phyloP scores from a whole-genome alignment of 1,140 invertebrate species.

The Coptotermes formosanus region DNA sequence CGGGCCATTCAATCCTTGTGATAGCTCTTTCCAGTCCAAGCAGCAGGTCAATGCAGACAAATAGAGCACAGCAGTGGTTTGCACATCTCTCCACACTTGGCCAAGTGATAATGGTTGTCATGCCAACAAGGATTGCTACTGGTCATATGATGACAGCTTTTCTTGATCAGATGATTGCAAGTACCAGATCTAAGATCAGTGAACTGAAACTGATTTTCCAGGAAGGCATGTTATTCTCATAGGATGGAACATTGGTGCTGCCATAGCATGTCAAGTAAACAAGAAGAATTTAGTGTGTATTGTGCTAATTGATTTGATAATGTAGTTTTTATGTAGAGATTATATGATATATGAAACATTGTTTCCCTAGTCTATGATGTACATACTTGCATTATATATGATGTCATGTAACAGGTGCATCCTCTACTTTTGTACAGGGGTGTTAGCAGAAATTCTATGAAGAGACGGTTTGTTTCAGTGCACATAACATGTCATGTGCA shows the following conservation, averaged over 20 bases:
- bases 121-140: conserved; percentile 44
- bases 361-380: too few species aligned
- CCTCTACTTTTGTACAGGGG: too few species aligned
- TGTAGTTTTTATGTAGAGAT: too few species aligned
- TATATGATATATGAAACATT: too few species aligned
- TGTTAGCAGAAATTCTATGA: too few species aligned
- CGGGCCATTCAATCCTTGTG: conserved; percentile 71
- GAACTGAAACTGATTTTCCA: conserved; percentile 65
- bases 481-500: too few species aligned
- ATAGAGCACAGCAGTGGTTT: conserved; percentile 69
- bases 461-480: too few species aligned
- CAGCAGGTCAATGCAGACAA: conserved; percentile 48
- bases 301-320: too few species aligned
- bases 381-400: too few species aligned
- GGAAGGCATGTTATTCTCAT: conserved; percentile 73
- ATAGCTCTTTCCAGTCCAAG: conserved; percentile 62
- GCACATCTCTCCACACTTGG: conserved; percentile 64
- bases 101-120: conserved; percentile 65
- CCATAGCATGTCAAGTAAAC: conserved; percentile 65
- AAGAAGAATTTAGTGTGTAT: too few species aligned
- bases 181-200: conserved; percentile 66
- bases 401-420: too few species aligned
- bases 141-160: conserved; percentile 56
- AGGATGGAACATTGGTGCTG: conserved; percentile 73
- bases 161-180: conserved; percentile 68